phyloP scores from a whole-genome alignment of 2,888 invertebrate genomes.

The Terebella lapidaria region DNA sequence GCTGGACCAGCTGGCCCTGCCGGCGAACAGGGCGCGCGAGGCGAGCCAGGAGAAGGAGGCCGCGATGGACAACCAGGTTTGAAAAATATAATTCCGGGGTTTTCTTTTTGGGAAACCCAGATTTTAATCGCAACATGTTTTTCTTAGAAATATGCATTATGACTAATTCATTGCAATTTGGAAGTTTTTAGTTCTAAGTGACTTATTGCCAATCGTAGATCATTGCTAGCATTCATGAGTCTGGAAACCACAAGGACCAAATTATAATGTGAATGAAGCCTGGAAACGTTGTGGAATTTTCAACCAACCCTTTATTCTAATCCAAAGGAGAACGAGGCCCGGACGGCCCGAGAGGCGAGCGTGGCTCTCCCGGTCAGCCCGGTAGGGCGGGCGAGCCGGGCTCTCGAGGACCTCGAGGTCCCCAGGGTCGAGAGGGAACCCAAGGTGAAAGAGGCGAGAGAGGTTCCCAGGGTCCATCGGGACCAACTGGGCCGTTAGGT shows the following conservation, averaged over 20 bases:
- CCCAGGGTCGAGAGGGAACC: constrained; percentile 54
- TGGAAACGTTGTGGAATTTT: neutral
- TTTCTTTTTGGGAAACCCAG: too few species aligned
- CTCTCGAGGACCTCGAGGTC: neutral
- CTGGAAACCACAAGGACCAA: too few species aligned
- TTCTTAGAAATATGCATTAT: too few species aligned
- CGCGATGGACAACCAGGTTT: constrained; percentile 14
- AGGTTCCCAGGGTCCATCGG: neutral
- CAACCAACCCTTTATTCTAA: neutral
- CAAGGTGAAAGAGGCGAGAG: neutral
- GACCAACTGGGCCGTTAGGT: neutral
- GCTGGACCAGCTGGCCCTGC: neutral
- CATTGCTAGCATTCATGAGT: too few species aligned
- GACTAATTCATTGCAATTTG: too few species aligned
- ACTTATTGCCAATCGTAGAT: too few species aligned
- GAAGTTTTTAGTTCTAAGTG: too few species aligned
- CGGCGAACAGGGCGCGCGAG: constrained; percentile 3
- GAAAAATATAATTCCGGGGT: neutral
- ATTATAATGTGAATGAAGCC: too few species aligned
- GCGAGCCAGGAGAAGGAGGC: constrained; percentile 13
- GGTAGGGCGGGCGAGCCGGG: constrained; percentile 14
- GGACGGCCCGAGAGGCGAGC: constrained; percentile 2
- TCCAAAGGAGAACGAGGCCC: neutral
- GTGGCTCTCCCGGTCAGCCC: constrained; percentile 9
- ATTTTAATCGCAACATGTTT: neutral